Evolutionary conservation across 2,113 vertebrate genomes (phyloP).

Genomic region (Gymnobelideus leadbeateri): DNA sequence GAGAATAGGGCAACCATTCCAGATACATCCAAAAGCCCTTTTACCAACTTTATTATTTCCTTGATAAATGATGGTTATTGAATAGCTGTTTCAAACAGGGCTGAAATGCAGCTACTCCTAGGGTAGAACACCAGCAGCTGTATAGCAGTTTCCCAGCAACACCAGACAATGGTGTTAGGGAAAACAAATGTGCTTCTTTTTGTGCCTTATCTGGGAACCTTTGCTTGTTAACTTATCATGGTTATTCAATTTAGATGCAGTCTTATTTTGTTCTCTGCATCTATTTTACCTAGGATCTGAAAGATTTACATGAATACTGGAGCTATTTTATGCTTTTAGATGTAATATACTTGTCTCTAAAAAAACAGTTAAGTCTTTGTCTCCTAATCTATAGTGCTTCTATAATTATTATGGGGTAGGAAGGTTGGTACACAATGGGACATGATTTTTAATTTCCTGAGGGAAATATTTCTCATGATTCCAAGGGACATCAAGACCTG

Average conservation of each 20-base stretch:
- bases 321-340: background rate
- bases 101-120: background rate
- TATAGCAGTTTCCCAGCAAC: constrained; percentile 22
- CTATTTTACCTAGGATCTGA: constrained; percentile 47
- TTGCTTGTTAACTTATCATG: constrained; percentile 1
- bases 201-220: constrained; percentile 1
- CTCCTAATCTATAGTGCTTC: constrained; percentile 25
- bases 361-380: constrained; percentile 44
- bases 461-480: background rate
- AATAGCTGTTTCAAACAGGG: constrained; percentile 26
- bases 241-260: constrained; percentile 10
- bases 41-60: constrained; percentile 25
- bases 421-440: background rate
- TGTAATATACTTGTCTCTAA: constrained; percentile 39
- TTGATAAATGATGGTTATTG: constrained; percentile 36
- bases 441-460: constrained; percentile 35
- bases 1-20: background rate
- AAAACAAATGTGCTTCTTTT: background rate
- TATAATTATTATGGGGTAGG: constrained; percentile 34
- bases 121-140: background rate
- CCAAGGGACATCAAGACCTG: constrained; percentile 37
- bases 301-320: background rate
- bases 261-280: constrained; percentile 15
- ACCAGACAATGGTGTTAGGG: background rate
- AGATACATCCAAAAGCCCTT: background rate